phyloP scores from a whole-genome alignment of 2,888 invertebrate genomes.

The Copidosoma aretas region DNA sequence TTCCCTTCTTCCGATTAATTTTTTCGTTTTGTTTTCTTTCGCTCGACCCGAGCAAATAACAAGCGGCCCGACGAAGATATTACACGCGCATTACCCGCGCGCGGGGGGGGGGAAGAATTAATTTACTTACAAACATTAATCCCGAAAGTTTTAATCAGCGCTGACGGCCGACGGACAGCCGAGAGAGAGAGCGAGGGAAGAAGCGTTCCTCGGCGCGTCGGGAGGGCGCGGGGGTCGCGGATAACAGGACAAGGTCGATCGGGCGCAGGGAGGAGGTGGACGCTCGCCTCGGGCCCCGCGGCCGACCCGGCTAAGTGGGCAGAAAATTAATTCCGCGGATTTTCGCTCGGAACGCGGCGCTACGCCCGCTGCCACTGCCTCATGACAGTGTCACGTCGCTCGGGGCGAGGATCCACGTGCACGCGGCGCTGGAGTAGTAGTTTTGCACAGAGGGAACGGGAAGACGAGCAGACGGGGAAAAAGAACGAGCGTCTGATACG shows the following conservation, averaged over 20 bases:
- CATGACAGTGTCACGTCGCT: constrained; percentile 60
- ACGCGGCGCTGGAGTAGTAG: constrained; percentile 19
- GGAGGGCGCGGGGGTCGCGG: constrained; percentile 20
- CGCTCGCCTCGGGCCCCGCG: constrained; percentile 45
- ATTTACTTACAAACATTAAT: constrained; percentile 38
- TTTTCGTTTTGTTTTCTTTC: too few relatives aligned
- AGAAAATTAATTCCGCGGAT: constrained; percentile 56
- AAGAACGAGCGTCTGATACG: constrained; percentile 50
- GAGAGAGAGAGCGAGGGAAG: too few relatives aligned
- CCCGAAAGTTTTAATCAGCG: constrained; percentile 36
- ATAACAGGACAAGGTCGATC: constrained; percentile 39
- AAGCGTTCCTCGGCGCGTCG: constrained; percentile 28
- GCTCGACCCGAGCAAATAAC: too few relatives aligned
- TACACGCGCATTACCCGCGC: constrained; percentile 19
- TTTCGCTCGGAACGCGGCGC: constrained; percentile 28
- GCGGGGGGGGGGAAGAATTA: constrained; percentile 25
- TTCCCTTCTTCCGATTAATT: too few relatives aligned
- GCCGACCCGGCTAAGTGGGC: constrained; percentile 49
- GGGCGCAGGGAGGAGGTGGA: constrained; percentile 32
- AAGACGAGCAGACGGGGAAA: too few relatives aligned
- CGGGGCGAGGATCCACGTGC: constrained; percentile 46
- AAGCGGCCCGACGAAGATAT: constrained; percentile 26
- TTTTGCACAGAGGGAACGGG: too few relatives aligned
- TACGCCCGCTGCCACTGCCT: constrained; percentile 38
- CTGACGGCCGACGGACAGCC: constrained; percentile 46